phyloP scores from a whole-genome alignment of 2,888 invertebrate species.

The Pyrrhia umbra region DNA sequence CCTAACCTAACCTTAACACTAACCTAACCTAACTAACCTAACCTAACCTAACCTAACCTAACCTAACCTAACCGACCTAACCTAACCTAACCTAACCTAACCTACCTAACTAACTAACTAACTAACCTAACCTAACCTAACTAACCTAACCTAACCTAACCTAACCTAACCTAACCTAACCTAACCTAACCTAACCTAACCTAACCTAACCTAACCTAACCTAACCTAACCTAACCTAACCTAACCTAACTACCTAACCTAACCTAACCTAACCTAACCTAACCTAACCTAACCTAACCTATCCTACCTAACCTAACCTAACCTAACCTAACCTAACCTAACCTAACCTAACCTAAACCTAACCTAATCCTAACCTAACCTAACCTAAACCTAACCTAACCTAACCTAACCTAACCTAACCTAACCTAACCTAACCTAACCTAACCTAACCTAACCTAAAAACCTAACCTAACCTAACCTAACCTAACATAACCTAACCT shows the following conservation, averaged over 20 bases:
- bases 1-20: not conserved
- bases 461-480: too few species aligned
- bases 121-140: slow-evolving; percentile 14
- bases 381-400: not conserved
- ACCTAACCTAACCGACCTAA: slow-evolving; percentile 23
- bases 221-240: slow-evolving; percentile 29
- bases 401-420: slow-evolving; percentile 1
- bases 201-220: slow-evolving; percentile 26
- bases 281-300: slow-evolving; percentile 17
- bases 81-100: slow-evolving; percentile 16
- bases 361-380: too few species aligned
- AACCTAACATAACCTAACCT: too few species aligned
- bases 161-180: slow-evolving; percentile 29
- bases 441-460: too few species aligned
- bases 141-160: slow-evolving; percentile 22
- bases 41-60: slow-evolving; percentile 1
- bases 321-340: slow-evolving; percentile 1
- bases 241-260: slow-evolving; percentile 22
- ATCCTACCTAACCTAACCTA: not conserved
- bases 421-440: not conserved
- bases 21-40: not conserved
- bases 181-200: slow-evolving; percentile 25
- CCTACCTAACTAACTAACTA: slow-evolving; percentile 10
- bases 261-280: slow-evolving; percentile 28
- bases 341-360: not conserved